Conservation (phyloP, 2,797 vertebrate genomes). For the Lates japonicus region DNA sequence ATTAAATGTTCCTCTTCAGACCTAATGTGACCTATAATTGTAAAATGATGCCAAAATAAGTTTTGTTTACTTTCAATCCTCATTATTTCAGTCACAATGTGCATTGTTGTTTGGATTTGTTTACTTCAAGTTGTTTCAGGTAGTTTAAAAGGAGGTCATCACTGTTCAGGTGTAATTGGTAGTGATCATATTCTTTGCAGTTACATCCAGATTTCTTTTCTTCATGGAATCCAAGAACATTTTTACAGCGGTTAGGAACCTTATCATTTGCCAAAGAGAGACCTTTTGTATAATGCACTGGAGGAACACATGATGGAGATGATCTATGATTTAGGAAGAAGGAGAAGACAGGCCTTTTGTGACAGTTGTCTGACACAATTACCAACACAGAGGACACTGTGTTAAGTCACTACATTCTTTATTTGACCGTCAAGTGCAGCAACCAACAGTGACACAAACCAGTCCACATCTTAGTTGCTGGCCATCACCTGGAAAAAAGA, state of each 20-base stretch:
- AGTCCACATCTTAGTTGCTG: conserved; percentile 64
- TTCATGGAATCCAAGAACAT: no score
- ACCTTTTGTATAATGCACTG: neutral
- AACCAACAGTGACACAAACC: neutral
- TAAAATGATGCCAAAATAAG: neutral
- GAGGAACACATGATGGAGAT: neutral
- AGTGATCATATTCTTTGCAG: no score
- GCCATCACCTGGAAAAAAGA: conserved; percentile 75
- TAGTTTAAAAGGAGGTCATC: no score
- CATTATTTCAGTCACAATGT: neutral
- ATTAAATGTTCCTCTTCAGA: neutral
- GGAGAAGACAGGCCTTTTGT: neutral
- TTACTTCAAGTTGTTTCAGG: no score
- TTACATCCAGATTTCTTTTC: no score
- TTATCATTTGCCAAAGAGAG: neutral
- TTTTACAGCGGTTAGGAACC: neutral
- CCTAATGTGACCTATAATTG: neutral
- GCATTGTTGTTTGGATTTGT: no score
- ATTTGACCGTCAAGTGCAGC: conserved; percentile 46
- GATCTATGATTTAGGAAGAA: neutral
- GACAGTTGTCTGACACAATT: neutral
- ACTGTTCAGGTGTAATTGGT: no score
- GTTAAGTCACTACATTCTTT: conserved; percentile 39
- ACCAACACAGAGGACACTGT: neutral
- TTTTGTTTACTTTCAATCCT: neutral